phyloP scores from a whole-genome alignment of 1,140 invertebrate species.

The Hylaeus volcanicus region DNA sequence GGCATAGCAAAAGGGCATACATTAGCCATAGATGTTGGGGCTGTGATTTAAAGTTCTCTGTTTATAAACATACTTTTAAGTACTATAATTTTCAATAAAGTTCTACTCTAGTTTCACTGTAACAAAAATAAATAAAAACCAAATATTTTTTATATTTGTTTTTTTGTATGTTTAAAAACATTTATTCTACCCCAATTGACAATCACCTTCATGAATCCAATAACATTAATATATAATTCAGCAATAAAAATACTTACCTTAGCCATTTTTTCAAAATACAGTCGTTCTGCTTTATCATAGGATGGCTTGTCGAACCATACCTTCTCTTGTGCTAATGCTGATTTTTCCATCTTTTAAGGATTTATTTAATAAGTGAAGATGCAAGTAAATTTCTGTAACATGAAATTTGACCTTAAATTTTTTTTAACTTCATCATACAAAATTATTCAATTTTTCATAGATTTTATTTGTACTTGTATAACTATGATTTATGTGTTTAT shows the following conservation, averaged over 20 bases:
- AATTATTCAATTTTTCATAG: too few species aligned
- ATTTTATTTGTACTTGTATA: not conserved
- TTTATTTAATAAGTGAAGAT: constrained; percentile 40
- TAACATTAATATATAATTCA: constrained; percentile 13
- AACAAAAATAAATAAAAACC: constrained; percentile 15
- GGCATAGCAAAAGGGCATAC: constrained; percentile 47
- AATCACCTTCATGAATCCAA: constrained; percentile 52
- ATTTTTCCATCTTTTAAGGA: constrained; percentile 65
- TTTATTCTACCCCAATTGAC: constrained; percentile 36
- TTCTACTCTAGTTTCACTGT: not conserved
- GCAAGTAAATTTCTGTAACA: constrained; percentile 43
- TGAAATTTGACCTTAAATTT: constrained; percentile 27
- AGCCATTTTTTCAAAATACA: constrained; percentile 76
- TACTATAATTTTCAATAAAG: not conserved
- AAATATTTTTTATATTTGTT: constrained; percentile 6
- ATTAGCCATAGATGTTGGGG: constrained; percentile 59
- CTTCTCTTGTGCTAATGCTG: constrained; percentile 75
- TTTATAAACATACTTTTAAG: constrained; percentile 47
- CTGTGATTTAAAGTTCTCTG: constrained; percentile 31
- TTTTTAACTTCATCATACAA: not conserved
- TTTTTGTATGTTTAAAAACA: constrained; percentile 44
- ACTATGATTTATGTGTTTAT: not conserved
- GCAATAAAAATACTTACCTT: constrained; percentile 74
- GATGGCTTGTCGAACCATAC: constrained; percentile 81
- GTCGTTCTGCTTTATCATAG: constrained; percentile 81